These are phyloP conservation scores for Eucriotettix oculatus DNA, from an alignment of 2,888 invertebrate species.

Conservation along the genomic window DNA sequence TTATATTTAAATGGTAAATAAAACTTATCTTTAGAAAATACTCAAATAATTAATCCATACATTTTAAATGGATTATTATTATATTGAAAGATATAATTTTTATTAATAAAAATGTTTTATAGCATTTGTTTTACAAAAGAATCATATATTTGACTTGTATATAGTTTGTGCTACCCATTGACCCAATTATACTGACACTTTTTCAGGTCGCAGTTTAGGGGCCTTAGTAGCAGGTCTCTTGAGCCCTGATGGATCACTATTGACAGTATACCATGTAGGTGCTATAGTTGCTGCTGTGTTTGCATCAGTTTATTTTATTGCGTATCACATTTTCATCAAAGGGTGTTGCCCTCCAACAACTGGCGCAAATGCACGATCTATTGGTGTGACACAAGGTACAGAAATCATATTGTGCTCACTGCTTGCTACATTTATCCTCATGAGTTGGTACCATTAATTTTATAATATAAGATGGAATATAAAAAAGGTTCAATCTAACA, in stretches of 20 bases:
- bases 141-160: no score
- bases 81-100: no score
- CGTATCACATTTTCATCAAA: constrained; percentile 58
- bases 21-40: background rate
- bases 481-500: no score
- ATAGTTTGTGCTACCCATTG: background rate
- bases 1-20: background rate
- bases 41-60: background rate
- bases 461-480: no score
- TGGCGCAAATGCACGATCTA: background rate
- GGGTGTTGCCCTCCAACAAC: background rate
- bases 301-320: constrained; percentile 48
- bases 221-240: constrained; percentile 39
- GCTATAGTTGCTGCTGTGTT: constrained; percentile 46
- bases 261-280: constrained; percentile 37
- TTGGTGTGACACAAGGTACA: background rate
- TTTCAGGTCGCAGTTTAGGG: constrained; percentile 52
- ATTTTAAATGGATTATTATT: no score
- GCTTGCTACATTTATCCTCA: background rate
- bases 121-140: no score
- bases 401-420: background rate
- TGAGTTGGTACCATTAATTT: background rate
- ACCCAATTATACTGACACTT: constrained; percentile 3
- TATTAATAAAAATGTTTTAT: no score
- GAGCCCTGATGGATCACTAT: constrained; percentile 1